phyloP scores from a whole-genome alignment of 2,888 invertebrate genomes.

The Geotrupes spiniger region DNA sequence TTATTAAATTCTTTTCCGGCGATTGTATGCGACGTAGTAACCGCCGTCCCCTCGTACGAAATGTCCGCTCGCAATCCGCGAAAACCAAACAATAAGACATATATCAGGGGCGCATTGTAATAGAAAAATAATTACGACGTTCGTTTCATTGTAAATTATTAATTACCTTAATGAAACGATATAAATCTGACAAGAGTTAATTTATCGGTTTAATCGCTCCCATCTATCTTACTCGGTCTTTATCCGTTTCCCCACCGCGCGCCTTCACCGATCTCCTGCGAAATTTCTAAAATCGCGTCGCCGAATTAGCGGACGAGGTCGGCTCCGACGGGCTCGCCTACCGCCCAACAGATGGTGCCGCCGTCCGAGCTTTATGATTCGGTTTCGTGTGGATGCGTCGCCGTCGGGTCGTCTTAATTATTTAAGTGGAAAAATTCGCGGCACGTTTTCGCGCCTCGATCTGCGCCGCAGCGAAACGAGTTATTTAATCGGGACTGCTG shows the following conservation, averaged over 20 bases:
- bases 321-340: constrained; percentile 19
- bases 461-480: no score
- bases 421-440: constrained; percentile 4
- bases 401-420: background rate
- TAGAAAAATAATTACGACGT: constrained; percentile 26
- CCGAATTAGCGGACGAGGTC: background rate
- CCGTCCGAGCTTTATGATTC: constrained; percentile 4
- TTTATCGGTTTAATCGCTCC: no score
- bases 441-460: no score
- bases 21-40: background rate
- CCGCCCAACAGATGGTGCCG: constrained; percentile 21
- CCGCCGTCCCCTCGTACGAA: background rate
- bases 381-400: no score
- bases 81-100: constrained; percentile 1
- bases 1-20: background rate
- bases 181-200: constrained; percentile 3
- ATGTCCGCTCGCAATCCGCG: background rate
- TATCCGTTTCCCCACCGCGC: no score
- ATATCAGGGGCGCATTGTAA: constrained; percentile 18
- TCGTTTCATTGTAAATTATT: constrained; percentile 18
- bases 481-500: no score
- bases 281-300: background rate
- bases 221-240: no score
- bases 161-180: constrained; percentile 1
- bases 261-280: background rate